Conservation (phyloP, 1,140 invertebrate genomes). For the Drosophila serrata region DNA sequence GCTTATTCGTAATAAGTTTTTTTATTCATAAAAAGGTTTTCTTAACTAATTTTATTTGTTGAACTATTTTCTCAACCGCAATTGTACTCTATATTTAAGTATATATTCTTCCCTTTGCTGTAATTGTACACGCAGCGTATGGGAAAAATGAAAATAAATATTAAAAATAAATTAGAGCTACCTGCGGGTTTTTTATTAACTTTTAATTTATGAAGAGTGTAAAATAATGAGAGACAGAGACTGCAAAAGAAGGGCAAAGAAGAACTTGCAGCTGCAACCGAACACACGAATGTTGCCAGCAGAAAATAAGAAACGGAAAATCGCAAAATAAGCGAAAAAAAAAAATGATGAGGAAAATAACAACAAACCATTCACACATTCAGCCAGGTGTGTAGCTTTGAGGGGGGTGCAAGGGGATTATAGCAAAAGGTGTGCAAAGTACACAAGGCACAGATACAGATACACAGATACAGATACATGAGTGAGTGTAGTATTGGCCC, state of each 20-base stretch:
- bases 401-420: not conserved
- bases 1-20: not conserved
- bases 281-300: constrained; percentile 24
- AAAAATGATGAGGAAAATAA: constrained; percentile 11
- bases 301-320: constrained; percentile 34
- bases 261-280: constrained; percentile 39
- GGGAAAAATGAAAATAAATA: constrained; percentile 73
- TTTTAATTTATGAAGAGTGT: constrained; percentile 76
- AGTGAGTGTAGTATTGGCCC: constrained; percentile 16
- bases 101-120: constrained; percentile 17
- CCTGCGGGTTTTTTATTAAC: constrained; percentile 75
- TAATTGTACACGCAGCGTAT: constrained; percentile 64
- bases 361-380: constrained; percentile 28
- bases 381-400: constrained; percentile 12
- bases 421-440: constrained; percentile 15
- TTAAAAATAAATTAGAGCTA: constrained; percentile 81
- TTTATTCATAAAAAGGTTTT: no score
- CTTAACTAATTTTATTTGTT: no score
- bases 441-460: constrained; percentile 11
- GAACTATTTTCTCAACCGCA: not conserved
- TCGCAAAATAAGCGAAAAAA: constrained; percentile 54
- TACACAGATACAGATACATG: constrained; percentile 3
- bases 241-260: constrained; percentile 2
- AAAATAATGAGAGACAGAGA: constrained; percentile 46
- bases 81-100: not conserved